Base-by-base conservation (phyloP, 64 coral and sea anemone species). In the Hydrozoanthus tunicans region DNA sequence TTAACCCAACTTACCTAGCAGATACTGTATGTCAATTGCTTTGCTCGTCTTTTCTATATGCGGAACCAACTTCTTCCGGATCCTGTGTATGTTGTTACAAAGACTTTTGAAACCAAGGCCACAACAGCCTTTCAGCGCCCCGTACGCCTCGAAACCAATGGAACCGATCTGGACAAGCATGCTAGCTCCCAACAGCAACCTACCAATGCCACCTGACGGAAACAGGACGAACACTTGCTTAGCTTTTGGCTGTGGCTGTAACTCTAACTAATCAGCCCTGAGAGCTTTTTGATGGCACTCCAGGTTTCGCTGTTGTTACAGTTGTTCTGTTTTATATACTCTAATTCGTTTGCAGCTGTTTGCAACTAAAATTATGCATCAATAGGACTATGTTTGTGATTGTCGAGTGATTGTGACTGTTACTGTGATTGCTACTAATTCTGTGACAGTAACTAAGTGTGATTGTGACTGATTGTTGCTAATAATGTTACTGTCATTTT, bases 301-400 rank as follows among this genome's bases (percentile, higher is more conserved):
- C 83, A 86, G 27, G 73, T 86, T 0, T 72, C 53, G 23, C 9
- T 86, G 67, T 86, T 86, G 67, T 86, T 86, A 56, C 15, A 25
- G 64, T 86, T 86, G 65, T 86, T 58, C 54, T 86, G 83, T 10
- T 72, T 59, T 10, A 86, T 67, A 59, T 86, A 86, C 15, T 73
- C 67, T 67, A 86, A 72, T 26, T 57, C 53, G 20, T 71, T 86
- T 73, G 15, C 58, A 32, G 83, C 67, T 86, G 67, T 86, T 86
- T 68, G 20, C 20, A 20, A 20, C 20, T 43, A 43, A 43, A 43
- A 43, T 43, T 43, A 43, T 43, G 32, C 32, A 43, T 43, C 0
- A 43, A 43, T 43, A 2, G 0, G 32, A 43, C 32, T 43, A 43
- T 43, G 32, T 43, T 43, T 43, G 32, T 43, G 32, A 43, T 43